Evolutionary conservation across 2,888 invertebrate species (phyloP), one percentile per base, ranked within the genome.

Genomic region (Ryuthela nishihirai): DNA sequence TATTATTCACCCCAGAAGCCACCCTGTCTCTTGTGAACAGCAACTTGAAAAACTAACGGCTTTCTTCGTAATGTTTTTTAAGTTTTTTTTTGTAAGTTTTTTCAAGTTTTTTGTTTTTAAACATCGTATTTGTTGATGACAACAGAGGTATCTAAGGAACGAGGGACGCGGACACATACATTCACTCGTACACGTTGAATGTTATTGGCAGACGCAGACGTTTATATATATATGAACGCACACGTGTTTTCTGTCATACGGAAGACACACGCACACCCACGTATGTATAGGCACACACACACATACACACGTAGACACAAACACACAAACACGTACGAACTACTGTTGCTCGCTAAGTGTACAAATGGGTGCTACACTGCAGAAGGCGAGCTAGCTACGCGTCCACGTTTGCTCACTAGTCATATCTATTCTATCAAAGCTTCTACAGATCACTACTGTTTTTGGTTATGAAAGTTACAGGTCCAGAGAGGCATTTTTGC

Each of bases 291-390:
- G n/a, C n/a, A n/a, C n/a, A n/a, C n/a, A n/a, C n/a, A n/a, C n/a
- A n/a, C n/a, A n/a, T n/a, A n/a, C n/a, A n/a, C n/a, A n/a, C n/a
- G n/a, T n/a, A n/a, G 50, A 59, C 52, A 59, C 53, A 59, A 53
- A 59, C 59, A 53, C 43, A 59, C 59, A 45, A 42, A 58, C 58
- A 53, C 55, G 40, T 53, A 59, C 39, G 48, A 59, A 39, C 52
- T 59, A 59, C 46, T 39, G 20, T 50, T 47, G 53, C 53, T 53
- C 53, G 34, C 59, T 59, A 59, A 53, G 59, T 53, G 59, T 59
- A 59, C 53, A 59, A 59, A 59, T 46, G 47, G 59, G 53, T 59
- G 59, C 59, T 59, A 59, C 59, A 38, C 53, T 53, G 59, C 59
- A 53, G 50, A 53, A 56, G n/a, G n/a, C n/a, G n/a, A n/a, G n/a